Evolutionary conservation across 2,797 vertebrate species (phyloP).

Genomic region (Poeciliopsis presidionis): DNA sequence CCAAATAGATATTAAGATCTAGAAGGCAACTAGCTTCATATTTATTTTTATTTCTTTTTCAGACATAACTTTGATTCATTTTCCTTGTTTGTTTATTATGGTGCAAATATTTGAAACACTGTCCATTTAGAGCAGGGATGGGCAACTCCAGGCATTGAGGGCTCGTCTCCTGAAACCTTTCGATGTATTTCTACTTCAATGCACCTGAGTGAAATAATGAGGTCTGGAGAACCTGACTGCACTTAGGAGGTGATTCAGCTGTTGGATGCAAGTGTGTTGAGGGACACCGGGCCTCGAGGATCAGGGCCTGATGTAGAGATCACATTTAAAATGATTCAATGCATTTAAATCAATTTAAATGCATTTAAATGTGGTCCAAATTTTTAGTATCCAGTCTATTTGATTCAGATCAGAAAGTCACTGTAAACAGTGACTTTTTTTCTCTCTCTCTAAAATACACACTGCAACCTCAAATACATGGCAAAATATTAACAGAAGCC

Average conservation of each 20-base stretch:
- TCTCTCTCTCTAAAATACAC: not conserved
- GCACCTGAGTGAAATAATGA: too few species aligned
- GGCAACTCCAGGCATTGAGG: too few species aligned
- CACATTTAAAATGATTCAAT: not conserved
- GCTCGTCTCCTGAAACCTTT: too few species aligned
- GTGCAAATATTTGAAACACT: not conserved
- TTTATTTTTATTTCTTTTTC: not conserved
- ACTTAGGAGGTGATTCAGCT: too few species aligned
- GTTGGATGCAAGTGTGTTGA: too few species aligned
- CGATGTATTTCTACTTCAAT: too few species aligned
- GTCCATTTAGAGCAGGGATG: not conserved
- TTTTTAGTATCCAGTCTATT: not conserved
- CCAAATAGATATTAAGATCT: not conserved
- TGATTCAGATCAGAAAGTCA: not conserved
- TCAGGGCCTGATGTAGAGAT: not conserved
- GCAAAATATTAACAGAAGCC: constrained; percentile 12
- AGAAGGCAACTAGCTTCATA: not conserved
- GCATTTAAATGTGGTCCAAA: not conserved
- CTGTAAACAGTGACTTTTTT: not conserved
- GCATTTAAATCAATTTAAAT: too few species aligned
- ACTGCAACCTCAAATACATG: not conserved
- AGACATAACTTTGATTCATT: not conserved
- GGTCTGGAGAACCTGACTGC: too few species aligned
- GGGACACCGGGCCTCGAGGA: too few species aligned
- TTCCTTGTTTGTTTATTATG: not conserved